A percentile compares a stretch with the other conserved stretches of the same genome.
Conservation (phyloP, 2,113 vertebrate genomes). For the Tauraco erythrolophus region DNA sequence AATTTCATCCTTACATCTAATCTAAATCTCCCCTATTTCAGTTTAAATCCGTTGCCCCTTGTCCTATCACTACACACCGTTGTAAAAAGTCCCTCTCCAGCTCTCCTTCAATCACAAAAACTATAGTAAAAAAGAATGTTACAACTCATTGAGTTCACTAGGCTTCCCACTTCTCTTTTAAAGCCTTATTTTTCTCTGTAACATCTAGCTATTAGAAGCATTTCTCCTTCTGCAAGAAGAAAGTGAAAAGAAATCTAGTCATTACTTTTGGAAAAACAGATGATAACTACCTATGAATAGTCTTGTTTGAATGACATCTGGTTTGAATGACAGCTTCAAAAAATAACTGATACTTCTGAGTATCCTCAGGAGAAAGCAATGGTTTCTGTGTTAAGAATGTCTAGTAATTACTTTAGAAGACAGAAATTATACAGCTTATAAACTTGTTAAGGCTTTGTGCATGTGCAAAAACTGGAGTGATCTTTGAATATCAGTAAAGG, state of each 20-base stretch:
- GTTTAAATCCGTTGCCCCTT: no score
- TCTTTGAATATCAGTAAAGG: not conserved
- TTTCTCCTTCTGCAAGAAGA: not conserved
- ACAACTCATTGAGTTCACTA: not conserved
- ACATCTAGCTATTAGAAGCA: not conserved
- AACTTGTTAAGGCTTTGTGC: not conserved
- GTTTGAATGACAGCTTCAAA: not conserved
- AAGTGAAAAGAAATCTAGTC: not conserved
- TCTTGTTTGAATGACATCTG: not conserved
- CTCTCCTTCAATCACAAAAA: not conserved
- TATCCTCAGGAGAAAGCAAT: not conserved
- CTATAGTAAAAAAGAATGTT: not conserved
- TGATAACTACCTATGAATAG: not conserved
- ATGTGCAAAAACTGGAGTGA: not conserved
- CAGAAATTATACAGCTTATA: not conserved
- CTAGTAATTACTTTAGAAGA: not conserved
- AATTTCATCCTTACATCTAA: no score
- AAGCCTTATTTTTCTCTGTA: not conserved
- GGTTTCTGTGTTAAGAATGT: not conserved
- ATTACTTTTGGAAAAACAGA: not conserved
- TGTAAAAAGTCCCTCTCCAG: no score
- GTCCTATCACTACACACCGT: no score
- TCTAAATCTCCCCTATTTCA: no score
- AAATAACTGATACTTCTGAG: not conserved
- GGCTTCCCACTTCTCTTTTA: not conserved